Percentiles rank a stretch among this genome's conserved stretches.
These are phyloP conservation scores for Channa striata DNA, from an alignment of 2,797 vertebrate species.

Conservation along the genomic window DNA sequence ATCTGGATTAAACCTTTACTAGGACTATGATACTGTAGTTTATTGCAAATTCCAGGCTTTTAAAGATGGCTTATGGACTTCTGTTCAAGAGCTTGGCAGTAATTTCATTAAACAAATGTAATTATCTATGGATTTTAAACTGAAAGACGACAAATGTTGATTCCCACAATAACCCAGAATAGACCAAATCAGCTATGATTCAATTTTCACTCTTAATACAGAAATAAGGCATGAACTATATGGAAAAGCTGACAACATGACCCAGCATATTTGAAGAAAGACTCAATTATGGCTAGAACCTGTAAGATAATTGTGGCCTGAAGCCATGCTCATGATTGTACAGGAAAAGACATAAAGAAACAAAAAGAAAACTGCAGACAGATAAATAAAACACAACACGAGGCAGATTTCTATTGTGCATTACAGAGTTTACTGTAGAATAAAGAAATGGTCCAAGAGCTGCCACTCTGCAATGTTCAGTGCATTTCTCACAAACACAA, in stretches of 20 bases:
- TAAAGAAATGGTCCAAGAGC: slow-evolving; percentile 27
- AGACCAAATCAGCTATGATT: slow-evolving; percentile 32
- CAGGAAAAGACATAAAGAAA: slow-evolving; percentile 11
- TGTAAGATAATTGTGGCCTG: slow-evolving; percentile 53
- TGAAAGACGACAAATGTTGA: slow-evolving; percentile 42
- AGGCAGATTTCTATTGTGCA: slow-evolving; percentile 27
- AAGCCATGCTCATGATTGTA: slow-evolving; percentile 18
- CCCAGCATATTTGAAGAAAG: slow-evolving; percentile 44
- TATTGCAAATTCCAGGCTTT: slow-evolving; percentile 42
- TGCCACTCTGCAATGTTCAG: slow-evolving; percentile 24
- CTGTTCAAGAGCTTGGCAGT: slow-evolving; percentile 23
- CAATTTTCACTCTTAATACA: slow-evolving; percentile 45
- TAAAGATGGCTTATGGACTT: slow-evolving; percentile 32
- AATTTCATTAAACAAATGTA: slow-evolving; percentile 45
- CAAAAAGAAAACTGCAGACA: slow-evolving; percentile 3
- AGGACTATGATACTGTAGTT: slow-evolving; percentile 40
- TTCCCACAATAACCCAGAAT: slow-evolving; percentile 17
- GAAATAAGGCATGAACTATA: slow-evolving; percentile 29
- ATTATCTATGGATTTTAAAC: slow-evolving; percentile 30
- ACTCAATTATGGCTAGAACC: slow-evolving; percentile 54
- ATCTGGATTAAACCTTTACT: slow-evolving; percentile 74
- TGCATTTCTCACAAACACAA: slow-evolving; percentile 33
- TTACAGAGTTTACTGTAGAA: slow-evolving; percentile 8
- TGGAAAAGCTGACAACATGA: slow-evolving; percentile 33
- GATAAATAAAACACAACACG: slow-evolving; percentile 31